Conservation (phyloP, 37 sponge, comb jelly and placozoan genomes). For the Aphrocallistes beatrix region DNA sequence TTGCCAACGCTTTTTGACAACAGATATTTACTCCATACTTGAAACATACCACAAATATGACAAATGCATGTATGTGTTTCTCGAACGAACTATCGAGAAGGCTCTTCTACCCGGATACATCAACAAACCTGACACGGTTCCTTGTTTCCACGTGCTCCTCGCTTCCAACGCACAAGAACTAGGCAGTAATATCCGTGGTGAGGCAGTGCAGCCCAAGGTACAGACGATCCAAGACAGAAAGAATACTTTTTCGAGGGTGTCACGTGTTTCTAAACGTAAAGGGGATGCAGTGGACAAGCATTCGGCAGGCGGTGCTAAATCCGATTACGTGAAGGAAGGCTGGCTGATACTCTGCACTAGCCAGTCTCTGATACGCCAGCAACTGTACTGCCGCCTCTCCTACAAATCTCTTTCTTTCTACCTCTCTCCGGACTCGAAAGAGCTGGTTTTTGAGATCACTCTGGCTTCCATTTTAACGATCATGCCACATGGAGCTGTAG, state of each 20-base stretch:
- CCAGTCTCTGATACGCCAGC: neutral
- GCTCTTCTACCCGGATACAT: slow-evolving; percentile 9
- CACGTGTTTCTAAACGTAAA: neutral
- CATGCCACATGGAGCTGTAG: neutral
- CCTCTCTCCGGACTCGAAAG: neutral
- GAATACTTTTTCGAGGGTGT: neutral
- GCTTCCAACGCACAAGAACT: neutral
- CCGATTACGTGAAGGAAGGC: neutral
- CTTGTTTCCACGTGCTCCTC: neutral
- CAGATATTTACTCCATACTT: neutral
- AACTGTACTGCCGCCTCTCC: slow-evolving; percentile 8
- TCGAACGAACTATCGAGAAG: neutral
- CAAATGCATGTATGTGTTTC: neutral
- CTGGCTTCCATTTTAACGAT: neutral
- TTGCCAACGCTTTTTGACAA: neutral
- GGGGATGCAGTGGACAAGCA: neutral
- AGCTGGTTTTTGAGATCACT: neutral
- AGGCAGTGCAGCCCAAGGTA: neutral
- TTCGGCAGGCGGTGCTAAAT: neutral
- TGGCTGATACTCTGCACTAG: neutral
- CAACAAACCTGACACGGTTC: neutral
- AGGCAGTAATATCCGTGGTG: neutral
- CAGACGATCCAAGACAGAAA: neutral
- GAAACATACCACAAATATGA: neutral
- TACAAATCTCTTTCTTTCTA: neutral